Evolutionary conservation across 2,888 invertebrate genomes (phyloP), one percentile per base, ranked within the genome.

Genomic region (Notodonta dromedarius): DNA sequence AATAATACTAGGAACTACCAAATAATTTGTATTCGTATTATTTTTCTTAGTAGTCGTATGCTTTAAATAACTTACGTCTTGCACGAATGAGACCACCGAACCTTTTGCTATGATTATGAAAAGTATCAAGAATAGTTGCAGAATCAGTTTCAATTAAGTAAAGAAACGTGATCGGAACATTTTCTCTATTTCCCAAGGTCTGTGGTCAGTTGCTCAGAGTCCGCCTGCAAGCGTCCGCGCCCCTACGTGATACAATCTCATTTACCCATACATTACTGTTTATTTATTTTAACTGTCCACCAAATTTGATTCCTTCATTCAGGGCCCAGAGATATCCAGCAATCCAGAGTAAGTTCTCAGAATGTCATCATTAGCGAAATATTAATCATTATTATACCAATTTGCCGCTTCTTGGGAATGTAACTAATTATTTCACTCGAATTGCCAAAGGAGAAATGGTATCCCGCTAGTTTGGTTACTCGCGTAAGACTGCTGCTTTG

Each of bases 291-390:
- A 65, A 62, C 74, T 65, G 72, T 64, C 59, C 56, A 59, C 62
- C 59, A 58, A 62, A 67, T 64, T 64, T 67, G 63, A 73, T 69
- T 70, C 70, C 70, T 71, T 74, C 65, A 71, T 73, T 67, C 67
- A 61, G 57, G 57, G 60, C 67, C 62, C 61, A 40, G 51, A 57
- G 65, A 62, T 56, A 57, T 24, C 24, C 24, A 24, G 24, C 63
- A 60, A 62, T 56, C 61, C 63, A 60, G 70, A 60, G 66, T 65
- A 66, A 71, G 70, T 79, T 76, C 71, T 60, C 56, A 57, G 75
- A 77, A 76, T 75, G 68, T 73, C 77, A 76, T 76, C 70, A 72
- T 78, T 67, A 68, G 67, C 69, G 62, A 66, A 69, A 67, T 72
- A 73, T 64, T 24, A 57, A 67, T 74, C 68, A 67, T 79, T 73